A percentile compares a stretch with the other conserved stretches of the same genome.
These are phyloP conservation scores for Colaptes auratus DNA, from an alignment of 2,113 vertebrate species.

Conservation along the genomic window DNA sequence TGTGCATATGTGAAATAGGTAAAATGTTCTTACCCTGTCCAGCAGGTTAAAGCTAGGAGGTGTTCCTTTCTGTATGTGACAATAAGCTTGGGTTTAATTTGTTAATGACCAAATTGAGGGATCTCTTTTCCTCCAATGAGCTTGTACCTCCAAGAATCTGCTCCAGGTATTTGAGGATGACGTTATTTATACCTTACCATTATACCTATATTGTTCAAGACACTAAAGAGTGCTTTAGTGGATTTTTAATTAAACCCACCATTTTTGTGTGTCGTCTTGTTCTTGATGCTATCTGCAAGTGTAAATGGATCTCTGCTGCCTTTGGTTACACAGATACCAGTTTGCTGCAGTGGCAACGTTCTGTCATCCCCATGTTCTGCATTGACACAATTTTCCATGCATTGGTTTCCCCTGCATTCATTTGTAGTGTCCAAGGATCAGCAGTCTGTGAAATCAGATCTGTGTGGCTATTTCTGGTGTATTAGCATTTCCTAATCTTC, in stretches of 20 bases:
- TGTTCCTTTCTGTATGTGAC: not conserved
- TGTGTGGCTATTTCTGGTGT: not conserved
- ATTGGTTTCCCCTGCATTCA: not conserved
- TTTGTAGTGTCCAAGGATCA: not conserved
- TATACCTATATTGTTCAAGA: not conserved
- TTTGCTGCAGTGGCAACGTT: not conserved
- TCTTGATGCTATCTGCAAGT: not conserved
- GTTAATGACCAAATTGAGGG: not conserved
- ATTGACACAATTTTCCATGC: not conserved
- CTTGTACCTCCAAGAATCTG: not conserved
- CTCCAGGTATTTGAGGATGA: not conserved
- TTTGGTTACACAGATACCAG: not conserved
- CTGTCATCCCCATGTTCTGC: not conserved
- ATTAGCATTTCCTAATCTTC: conserved; percentile 1
- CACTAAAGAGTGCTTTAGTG: not conserved
- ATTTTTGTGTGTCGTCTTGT: not conserved
- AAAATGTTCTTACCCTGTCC: not conserved
- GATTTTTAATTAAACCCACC: not conserved
- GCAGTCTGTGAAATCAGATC: not conserved
- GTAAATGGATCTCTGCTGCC: not conserved
- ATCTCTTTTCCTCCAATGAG: not conserved
- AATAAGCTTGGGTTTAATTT: not conserved
- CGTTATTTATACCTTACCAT: not conserved
- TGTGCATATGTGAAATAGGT: no score
- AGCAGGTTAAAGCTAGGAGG: not conserved